Conservation (phyloP, 1,140 invertebrate genomes). For the Oncopeltus fasciatus region DNA sequence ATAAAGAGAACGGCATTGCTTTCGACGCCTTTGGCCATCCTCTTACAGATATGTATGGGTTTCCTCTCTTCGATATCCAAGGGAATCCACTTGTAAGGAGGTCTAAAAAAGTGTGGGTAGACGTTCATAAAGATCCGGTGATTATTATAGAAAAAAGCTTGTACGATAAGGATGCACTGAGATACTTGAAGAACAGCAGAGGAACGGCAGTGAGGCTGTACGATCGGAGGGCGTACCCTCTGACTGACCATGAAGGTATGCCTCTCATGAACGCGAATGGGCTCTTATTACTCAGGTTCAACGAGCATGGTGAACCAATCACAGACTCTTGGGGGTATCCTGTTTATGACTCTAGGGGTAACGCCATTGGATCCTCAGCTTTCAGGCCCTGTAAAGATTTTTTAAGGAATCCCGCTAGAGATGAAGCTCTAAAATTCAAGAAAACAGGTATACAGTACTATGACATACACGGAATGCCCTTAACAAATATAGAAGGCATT, state of each 20-base stretch:
- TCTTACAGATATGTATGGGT: not conserved
- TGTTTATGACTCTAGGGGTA: not conserved
- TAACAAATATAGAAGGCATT: not conserved
- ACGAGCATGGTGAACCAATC: not conserved
- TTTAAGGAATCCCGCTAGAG: no score
- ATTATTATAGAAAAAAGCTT: not conserved
- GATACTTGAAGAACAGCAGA: not conserved
- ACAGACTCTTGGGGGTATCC: not conserved
- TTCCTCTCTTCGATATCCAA: not conserved
- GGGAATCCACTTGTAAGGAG: not conserved
- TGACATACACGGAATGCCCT: not conserved
- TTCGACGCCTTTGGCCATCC: not conserved
- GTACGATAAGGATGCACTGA: not conserved
- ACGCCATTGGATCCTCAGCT: not conserved
- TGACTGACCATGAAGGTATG: not conserved
- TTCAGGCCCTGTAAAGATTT: not conserved
- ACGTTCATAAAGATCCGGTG: not conserved
- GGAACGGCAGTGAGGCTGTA: not conserved
- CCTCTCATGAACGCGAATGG: not conserved
- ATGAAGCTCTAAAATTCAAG: not conserved
- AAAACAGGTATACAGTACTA: not conserved
- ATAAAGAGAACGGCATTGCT: not conserved
- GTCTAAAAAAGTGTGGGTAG: constrained; percentile 3
- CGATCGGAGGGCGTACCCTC: not conserved
- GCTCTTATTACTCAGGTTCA: not conserved